Evolutionary conservation across 2,113 vertebrate species (phyloP).

Genomic region (Ctenodactylus gundi): DNA sequence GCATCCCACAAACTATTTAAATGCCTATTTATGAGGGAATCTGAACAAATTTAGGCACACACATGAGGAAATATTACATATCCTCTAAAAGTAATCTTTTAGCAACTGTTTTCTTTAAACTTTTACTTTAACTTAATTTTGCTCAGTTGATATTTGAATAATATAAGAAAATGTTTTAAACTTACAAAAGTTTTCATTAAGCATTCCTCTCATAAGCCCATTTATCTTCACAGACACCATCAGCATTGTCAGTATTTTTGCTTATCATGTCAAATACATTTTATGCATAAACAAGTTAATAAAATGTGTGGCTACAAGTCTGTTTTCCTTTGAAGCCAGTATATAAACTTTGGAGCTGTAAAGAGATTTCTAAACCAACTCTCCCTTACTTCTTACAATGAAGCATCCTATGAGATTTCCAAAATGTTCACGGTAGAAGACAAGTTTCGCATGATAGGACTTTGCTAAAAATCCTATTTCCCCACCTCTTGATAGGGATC

Average conservation of each 20-base stretch:
- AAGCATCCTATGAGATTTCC: neutral
- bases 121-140: slow-evolving; percentile 30
- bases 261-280: slow-evolving; percentile 17
- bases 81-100: slow-evolving; percentile 29
- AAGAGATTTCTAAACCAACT: neutral
- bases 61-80: neutral
- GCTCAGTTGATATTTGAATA: neutral
- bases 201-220: neutral
- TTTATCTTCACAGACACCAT: neutral
- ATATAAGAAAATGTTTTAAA: neutral
- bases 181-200: neutral
- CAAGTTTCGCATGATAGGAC: neutral
- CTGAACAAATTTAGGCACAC: neutral
- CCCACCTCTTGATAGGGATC: neutral
- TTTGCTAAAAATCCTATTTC: slow-evolving; percentile 1
- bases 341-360: slow-evolving; percentile 12
- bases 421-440: neutral
- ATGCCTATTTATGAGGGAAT: neutral
- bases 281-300: neutral
- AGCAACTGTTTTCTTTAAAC: neutral
- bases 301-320: neutral
- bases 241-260: neutral
- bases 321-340: neutral
- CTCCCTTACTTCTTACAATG: neutral
- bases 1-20: slow-evolving; percentile 25